These are phyloP conservation scores for Drosophila macrospina DNA, from an alignment of 2,888 invertebrate genomes.

Conservation along the genomic window DNA sequence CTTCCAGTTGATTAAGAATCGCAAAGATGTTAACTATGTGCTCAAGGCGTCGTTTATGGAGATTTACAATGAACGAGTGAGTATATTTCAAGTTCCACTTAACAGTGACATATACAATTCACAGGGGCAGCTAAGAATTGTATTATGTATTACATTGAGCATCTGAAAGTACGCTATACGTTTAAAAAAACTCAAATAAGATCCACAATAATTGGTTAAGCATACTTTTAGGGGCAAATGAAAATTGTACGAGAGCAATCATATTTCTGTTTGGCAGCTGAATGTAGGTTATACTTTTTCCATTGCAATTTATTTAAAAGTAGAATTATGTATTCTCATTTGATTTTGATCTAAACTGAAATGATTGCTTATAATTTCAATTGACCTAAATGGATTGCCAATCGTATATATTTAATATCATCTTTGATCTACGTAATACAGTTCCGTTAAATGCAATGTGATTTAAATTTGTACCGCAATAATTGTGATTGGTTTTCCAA, in stretches of 20 bases:
- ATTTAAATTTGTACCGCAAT: slow-evolving; percentile 43
- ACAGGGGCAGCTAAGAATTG: no score
- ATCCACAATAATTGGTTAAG: no score
- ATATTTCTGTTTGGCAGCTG: background rate
- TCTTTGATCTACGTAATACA: slow-evolving; percentile 15
- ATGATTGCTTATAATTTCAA: background rate
- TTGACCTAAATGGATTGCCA: slow-evolving; percentile 1
- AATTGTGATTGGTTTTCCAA: slow-evolving; percentile 35
- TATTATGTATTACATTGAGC: no score
- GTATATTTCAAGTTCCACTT: slow-evolving; percentile 37
- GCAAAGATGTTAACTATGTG: slow-evolving; percentile 92
- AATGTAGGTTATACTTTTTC: background rate
- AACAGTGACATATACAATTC: background rate
- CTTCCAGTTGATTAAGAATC: slow-evolving; percentile 92
- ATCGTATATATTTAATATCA: background rate
- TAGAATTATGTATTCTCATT: no score
- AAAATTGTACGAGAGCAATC: no score
- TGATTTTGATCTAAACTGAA: background rate
- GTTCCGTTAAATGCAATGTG: slow-evolving; percentile 41
- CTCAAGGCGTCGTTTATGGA: slow-evolving; percentile 97
- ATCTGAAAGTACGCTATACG: background rate
- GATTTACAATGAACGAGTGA: slow-evolving; percentile 98
- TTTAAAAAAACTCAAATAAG: no score
- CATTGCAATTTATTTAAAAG: background rate
- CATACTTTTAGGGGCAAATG: no score